Conservation (phyloP, 2,888 invertebrate species). For the Conops quadrifasciatus region DNA sequence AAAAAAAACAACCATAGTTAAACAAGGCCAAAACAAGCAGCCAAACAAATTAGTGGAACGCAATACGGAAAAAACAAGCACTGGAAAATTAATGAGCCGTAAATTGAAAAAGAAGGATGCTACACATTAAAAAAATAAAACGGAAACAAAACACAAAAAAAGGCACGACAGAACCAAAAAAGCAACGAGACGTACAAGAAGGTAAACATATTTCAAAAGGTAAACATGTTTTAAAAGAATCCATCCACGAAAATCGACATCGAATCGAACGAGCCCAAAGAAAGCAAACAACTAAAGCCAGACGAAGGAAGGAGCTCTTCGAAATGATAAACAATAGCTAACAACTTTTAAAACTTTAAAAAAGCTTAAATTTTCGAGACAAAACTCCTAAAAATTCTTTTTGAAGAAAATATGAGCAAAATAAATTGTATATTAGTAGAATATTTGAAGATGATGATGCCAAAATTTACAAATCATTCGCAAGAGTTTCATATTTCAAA, state of each 20-base stretch:
- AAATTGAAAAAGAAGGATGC: neutral
- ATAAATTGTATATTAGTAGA: too few species aligned
- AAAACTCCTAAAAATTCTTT: too few species aligned
- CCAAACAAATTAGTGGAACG: conserved; percentile 3
- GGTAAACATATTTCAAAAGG: neutral
- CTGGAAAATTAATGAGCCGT: conserved; percentile 26
- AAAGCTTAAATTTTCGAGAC: too few species aligned
- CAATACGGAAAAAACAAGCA: neutral
- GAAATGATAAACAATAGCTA: too few species aligned
- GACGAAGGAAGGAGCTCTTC: neutral
- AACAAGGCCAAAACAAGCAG: neutral
- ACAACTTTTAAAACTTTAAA: too few species aligned
- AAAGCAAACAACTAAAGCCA: neutral
- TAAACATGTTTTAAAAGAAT: conserved; percentile 3
- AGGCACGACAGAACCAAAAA: neutral
- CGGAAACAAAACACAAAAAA: neutral
- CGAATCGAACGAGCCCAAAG: too few species aligned
- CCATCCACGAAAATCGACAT: too few species aligned
- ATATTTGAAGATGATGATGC: too few species aligned
- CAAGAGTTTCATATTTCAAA: too few species aligned
- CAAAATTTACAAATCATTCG: too few species aligned
- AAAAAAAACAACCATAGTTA: conserved; percentile 2
- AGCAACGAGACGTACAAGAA: neutral
- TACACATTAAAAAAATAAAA: conserved; percentile 11
- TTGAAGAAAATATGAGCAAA: too few species aligned